Evolutionary conservation across 2,113 vertebrate genomes (phyloP).

Genomic region (Copsychus sechellarum): DNA sequence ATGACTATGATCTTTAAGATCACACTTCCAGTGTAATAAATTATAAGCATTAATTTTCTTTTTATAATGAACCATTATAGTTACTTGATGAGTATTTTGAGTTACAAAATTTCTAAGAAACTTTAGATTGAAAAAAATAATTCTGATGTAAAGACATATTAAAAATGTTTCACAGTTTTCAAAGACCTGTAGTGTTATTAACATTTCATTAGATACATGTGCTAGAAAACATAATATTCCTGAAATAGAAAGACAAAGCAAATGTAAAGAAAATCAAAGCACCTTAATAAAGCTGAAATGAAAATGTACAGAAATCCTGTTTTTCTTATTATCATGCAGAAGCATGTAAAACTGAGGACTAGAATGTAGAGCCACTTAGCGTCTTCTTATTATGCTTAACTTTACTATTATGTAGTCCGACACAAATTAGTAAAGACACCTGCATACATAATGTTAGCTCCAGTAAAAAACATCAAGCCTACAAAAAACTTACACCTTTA

Average conservation of each 20-base stretch:
- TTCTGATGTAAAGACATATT: background rate
- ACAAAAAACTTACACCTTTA: background rate
- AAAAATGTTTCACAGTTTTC: background rate
- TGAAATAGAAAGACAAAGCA: background rate
- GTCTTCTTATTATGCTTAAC: background rate
- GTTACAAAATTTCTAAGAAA: background rate
- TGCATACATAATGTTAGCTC: background rate
- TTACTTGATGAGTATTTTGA: background rate
- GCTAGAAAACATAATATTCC: background rate
- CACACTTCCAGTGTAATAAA: background rate
- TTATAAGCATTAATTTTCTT: background rate
- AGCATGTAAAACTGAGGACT: background rate
- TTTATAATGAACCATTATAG: background rate
- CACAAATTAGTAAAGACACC: background rate
- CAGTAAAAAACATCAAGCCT: background rate
- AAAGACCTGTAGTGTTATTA: background rate
- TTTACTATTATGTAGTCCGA: background rate
- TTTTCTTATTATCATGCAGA: background rate
- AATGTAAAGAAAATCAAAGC: background rate
- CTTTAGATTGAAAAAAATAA: background rate
- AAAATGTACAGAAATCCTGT: background rate
- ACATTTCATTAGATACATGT: background rate
- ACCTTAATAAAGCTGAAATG: background rate
- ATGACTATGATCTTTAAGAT: background rate
- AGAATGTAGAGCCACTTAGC: background rate